A percentile compares a stretch with the other conserved stretches of the same genome.
Conservation (phyloP, 2,888 invertebrate species). For the Tenthredo distinguenda region DNA sequence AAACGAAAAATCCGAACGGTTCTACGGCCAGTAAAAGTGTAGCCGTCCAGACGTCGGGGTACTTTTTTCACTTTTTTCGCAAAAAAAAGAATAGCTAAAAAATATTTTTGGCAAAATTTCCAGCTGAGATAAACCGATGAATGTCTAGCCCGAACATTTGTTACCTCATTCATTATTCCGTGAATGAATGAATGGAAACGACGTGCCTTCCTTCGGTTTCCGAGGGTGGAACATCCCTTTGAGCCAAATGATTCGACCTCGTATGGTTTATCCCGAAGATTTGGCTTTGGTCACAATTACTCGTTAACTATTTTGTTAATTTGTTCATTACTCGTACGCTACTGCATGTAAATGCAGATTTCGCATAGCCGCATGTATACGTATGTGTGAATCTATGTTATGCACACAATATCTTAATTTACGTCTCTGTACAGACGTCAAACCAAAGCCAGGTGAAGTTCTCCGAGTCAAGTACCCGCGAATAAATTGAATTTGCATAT, state of each 20-base stretch:
- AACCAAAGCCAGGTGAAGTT: not conserved
- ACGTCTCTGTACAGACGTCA: not conserved
- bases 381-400: not conserved
- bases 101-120: too few species aligned
- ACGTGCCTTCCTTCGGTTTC: not conserved
- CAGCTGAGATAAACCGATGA: too few species aligned
- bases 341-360: not conserved
- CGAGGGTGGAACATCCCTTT: not conserved
- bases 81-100: too few species aligned
- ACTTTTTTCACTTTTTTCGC: too few species aligned
- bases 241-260: not conserved
- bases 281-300: not conserved
- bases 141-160: too few species aligned
- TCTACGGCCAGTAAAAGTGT: too few species aligned
- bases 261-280: not conserved
- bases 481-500: slow-evolving; percentile 25
- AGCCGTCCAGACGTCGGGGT: too few species aligned
- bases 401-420: not conserved
- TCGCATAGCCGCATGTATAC: not conserved
- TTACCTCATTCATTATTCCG: too few species aligned
- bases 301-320: not conserved
- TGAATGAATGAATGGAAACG: too few species aligned
- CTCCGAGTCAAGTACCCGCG: not conserved
- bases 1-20: too few species aligned
- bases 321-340: not conserved